phyloP scores from a whole-genome alignment of 2,888 invertebrate species.

The Galeopsomyia nigrocyanea region DNA sequence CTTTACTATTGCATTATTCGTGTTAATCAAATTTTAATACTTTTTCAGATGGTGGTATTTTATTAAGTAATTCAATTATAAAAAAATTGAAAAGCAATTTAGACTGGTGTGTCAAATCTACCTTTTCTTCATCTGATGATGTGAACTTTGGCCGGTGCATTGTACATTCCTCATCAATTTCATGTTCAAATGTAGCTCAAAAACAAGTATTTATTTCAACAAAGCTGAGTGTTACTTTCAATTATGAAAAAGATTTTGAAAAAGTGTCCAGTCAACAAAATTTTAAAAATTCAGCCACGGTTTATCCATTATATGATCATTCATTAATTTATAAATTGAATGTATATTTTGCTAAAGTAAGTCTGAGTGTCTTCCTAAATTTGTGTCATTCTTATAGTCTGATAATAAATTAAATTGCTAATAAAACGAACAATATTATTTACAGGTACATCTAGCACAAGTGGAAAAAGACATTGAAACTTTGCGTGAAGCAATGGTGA shows the following conservation, averaged over 20 bases:
- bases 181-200: constrained; percentile 75
- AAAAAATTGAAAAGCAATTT: constrained; percentile 82
- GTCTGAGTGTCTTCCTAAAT: constrained; percentile 45
- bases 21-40: constrained; percentile 21
- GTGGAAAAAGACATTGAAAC: constrained; percentile 66
- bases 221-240: constrained; percentile 59
- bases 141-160: constrained; percentile 92
- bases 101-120: constrained; percentile 92
- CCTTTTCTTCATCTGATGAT: constrained; percentile 85
- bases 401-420: background rate
- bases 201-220: constrained; percentile 62
- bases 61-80: constrained; percentile 90
- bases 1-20: background rate
- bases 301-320: constrained; percentile 76
- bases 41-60: constrained; percentile 83
- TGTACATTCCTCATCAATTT: constrained; percentile 77
- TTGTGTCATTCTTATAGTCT: background rate
- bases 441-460: constrained; percentile 66
- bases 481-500: constrained; percentile 69
- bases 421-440: constrained; percentile 32
- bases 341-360: constrained; percentile 79
- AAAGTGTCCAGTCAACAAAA: constrained; percentile 66
- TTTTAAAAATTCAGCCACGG: constrained; percentile 74
- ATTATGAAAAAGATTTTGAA: constrained; percentile 67
- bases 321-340: constrained; percentile 79